These are phyloP conservation scores for Pteria penguin DNA, from an alignment of 2,888 invertebrate species.

Conservation along the genomic window DNA sequence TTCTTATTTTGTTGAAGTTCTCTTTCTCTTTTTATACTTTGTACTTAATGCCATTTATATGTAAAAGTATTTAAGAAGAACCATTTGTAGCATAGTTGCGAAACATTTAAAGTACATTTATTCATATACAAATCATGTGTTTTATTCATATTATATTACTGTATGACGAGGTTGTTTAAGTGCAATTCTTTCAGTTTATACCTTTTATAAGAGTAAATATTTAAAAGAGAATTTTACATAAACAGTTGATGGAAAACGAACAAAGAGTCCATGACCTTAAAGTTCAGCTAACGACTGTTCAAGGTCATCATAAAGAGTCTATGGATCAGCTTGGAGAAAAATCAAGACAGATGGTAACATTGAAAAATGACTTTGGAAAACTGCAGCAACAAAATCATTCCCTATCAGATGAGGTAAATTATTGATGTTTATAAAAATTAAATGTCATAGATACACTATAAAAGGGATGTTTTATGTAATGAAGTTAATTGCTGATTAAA, in stretches of 20 bases:
- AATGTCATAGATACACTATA: not conserved
- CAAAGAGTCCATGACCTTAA: constrained; percentile 74
- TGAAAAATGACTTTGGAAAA: constrained; percentile 74
- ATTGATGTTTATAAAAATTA: not conserved
- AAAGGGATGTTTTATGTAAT: not conserved
- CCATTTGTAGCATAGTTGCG: too few relatives aligned
- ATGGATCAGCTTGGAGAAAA: constrained; percentile 77
- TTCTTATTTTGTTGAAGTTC: not conserved
- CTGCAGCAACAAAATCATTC: constrained; percentile 73
- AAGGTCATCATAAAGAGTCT: constrained; percentile 78
- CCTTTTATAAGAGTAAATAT: too few relatives aligned
- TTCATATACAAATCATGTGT: too few relatives aligned
- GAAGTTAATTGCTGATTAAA: not conserved
- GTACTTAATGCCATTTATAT: too few relatives aligned
- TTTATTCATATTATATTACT: too few relatives aligned
- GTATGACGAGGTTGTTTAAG: too few relatives aligned
- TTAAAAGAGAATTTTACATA: too few relatives aligned
- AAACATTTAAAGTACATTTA: too few relatives aligned
- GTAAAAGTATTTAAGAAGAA: too few relatives aligned
- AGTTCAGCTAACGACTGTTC: constrained; percentile 75
- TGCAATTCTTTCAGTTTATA: too few relatives aligned
- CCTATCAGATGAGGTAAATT: constrained; percentile 74
- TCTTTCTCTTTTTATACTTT: too few relatives aligned
- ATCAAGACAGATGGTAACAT: constrained; percentile 71
- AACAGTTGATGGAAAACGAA: constrained; percentile 75